Percentiles rank a stretch among this genome's conserved stretches.
These are phyloP conservation scores for Pyrgus malvae DNA, from an alignment of 2,888 invertebrate species.

Conservation along the genomic window DNA sequence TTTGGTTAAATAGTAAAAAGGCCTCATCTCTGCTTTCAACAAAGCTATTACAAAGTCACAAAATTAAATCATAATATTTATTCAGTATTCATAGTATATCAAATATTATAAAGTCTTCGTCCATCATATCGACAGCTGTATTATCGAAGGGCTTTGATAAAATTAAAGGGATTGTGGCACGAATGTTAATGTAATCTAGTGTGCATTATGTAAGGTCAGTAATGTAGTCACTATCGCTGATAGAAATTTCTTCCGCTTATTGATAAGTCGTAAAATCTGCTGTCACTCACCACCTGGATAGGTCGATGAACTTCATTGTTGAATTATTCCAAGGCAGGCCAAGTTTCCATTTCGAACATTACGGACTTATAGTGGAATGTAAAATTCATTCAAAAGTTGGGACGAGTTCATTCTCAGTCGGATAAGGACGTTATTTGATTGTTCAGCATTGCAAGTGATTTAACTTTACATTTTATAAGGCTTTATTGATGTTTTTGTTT, in stretches of 20 bases:
- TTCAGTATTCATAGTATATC: neutral
- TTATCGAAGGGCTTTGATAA: conserved; percentile 48
- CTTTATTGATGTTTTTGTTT: conserved; percentile 40
- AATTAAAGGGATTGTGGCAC: conserved; percentile 53
- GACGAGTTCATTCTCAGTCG: conserved; percentile 2
- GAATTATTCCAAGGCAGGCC: conserved; percentile 34
- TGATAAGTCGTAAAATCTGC: conserved; percentile 66
- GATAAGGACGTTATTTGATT: conserved; percentile 13
- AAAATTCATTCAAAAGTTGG: conserved; percentile 22
- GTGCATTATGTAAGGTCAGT: conserved; percentile 74
- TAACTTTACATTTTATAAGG: conserved; percentile 49
- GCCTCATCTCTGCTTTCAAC: too few species aligned
- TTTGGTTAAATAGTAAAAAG: too few species aligned
- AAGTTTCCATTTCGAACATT: conserved; percentile 55
- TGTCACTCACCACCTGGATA: conserved; percentile 69
- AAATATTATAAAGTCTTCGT: conserved; percentile 37
- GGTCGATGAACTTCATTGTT: conserved; percentile 57
- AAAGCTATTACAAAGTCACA: neutral
- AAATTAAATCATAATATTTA: conserved; percentile 2
- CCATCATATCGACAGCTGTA: conserved; percentile 57
- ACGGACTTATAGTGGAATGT: conserved; percentile 37
- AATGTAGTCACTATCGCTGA: conserved; percentile 56
- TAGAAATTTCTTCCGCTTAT: conserved; percentile 71
- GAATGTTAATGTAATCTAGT: conserved; percentile 61
- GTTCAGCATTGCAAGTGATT: conserved; percentile 16